These are phyloP conservation scores for Drosophila nannoptera DNA, from an alignment of 1,140 invertebrate genomes.

Conservation along the genomic window DNA sequence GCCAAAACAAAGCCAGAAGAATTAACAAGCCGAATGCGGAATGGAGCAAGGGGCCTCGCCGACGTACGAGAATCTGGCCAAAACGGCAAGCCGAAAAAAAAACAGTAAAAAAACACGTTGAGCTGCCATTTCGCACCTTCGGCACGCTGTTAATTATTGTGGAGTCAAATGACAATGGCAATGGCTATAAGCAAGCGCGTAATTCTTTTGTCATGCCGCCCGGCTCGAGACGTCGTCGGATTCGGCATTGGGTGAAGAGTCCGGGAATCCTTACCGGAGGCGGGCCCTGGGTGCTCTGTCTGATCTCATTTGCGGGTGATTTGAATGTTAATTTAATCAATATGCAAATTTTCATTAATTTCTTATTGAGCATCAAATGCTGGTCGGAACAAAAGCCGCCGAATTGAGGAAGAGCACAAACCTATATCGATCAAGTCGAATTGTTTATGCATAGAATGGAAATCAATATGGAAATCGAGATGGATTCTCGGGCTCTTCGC, in stretches of 20 bases:
- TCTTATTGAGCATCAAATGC: conserved; percentile 30
- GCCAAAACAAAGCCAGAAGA: not conserved
- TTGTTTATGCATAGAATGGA: conserved; percentile 23
- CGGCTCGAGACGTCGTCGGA: too few relatives aligned
- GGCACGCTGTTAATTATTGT: conserved; percentile 35
- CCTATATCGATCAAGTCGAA: conserved; percentile 50
- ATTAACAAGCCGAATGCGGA: conserved; percentile 2
- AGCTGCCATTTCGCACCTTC: conserved; percentile 37
- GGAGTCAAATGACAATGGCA: conserved; percentile 38
- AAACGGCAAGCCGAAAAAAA: not conserved
- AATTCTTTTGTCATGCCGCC: conserved; percentile 46
- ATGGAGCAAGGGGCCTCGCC: too few relatives aligned
- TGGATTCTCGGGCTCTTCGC: conserved; percentile 24
- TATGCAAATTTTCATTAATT: conserved; percentile 42
- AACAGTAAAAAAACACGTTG: conserved; percentile 4
- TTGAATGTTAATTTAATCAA: conserved; percentile 42
- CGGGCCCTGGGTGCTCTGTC: too few relatives aligned
- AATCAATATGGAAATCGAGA: conserved; percentile 11
- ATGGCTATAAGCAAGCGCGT: conserved; percentile 22
- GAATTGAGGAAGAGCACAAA: conserved; percentile 54
- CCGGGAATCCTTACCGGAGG: conserved; percentile 29
- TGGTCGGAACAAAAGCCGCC: conserved; percentile 25
- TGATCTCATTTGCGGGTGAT: conserved; percentile 39
- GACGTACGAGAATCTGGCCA: conserved; percentile 19
- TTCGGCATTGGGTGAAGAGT: too few relatives aligned